A percentile compares a stretch with the other conserved stretches of the same genome.
Evolutionary conservation across 2,113 vertebrate genomes (phyloP).

Genomic region (Oxygymnocypris stewartii): DNA sequence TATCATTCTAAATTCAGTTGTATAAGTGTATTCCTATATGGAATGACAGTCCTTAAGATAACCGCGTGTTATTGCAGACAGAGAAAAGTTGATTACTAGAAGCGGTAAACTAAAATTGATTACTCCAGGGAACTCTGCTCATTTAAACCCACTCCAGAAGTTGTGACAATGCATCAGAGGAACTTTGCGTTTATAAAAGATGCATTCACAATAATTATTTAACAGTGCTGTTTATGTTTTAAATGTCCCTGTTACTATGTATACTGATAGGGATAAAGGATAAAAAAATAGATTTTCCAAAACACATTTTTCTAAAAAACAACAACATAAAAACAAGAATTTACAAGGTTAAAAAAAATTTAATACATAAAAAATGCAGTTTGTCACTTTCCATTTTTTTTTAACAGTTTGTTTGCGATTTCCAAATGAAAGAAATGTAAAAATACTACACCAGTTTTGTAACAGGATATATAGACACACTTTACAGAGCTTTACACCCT

Average conservation of each 20-base stretch:
- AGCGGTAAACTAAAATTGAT: background rate
- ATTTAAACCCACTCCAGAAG: background rate
- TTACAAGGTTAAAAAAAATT: no score
- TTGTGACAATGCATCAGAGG: background rate
- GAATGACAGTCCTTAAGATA: constrained; percentile 27
- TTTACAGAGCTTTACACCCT: background rate
- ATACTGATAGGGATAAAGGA: background rate
- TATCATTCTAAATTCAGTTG: constrained; percentile 27
- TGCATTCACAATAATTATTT: background rate
- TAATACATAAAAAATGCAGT: no score
- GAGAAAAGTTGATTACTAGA: constrained; percentile 13
- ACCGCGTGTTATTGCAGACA: constrained; percentile 1
- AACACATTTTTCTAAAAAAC: no score
- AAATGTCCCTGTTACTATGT: background rate
- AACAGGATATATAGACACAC: background rate
- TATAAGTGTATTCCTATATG: constrained; percentile 2
- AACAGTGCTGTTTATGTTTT: background rate
- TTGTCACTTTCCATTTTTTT: no score
- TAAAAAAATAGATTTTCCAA: background rate
- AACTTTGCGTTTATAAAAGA: background rate
- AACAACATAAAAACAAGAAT: no score
- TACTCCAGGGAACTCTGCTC: background rate
- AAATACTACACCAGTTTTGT: no score
- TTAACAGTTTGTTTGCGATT: no score
- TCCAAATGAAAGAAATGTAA: no score